Evolutionary conservation across 2,113 vertebrate genomes (phyloP), one percentile per base, ranked within the genome.

Genomic region (Glareola pratincola): DNA sequence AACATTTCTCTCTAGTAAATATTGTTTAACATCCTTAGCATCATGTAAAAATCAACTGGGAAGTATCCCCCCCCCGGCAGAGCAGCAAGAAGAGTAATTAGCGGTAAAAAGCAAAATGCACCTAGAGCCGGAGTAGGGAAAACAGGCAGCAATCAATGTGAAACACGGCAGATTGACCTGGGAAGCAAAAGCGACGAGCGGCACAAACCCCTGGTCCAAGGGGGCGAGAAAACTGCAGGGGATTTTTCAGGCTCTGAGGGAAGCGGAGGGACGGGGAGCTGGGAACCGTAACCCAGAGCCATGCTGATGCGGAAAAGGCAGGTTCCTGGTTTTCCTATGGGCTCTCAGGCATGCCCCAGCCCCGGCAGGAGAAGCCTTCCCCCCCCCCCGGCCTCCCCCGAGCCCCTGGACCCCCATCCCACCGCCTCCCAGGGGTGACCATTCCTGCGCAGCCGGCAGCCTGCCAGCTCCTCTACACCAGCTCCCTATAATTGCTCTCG

Each of bases 271-370:
- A 27, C 6, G 53, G 18, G 64, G 17, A 16, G 2, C 45, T 45
- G 74, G 66, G 41, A 12, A 4, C 23, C 1, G 6, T 29, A 66
- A n/a, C 32, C 43, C 74, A 56, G 71, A n/a, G 56, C 53, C 26
- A 3, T 9, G 11, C 15, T n/a, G 63, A n/a, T 26, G 10, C 9
- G 8, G 19, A 34, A 60, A 54, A 88, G 23, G 75, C 82, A 75
- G 68, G 3, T 19, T 78, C 37, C 75, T 68, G 34, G 3, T 75
- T 68, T 63, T 47, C 2, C 57, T 12, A 5, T 0, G 4, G 39
- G 4, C 0, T 7, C 32, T 26, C 12, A 5, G 57, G 47, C 30
- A 2, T 2, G 12, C 24, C 34, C 73, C 0, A 0, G 39, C 17
- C 30, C 39, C 0, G 1, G 10, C 64, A 59, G 89, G 34, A 81